These are phyloP conservation scores for Pachyuromys duprasi DNA, from an alignment of 2,797 vertebrate species.

Conservation along the genomic window DNA sequence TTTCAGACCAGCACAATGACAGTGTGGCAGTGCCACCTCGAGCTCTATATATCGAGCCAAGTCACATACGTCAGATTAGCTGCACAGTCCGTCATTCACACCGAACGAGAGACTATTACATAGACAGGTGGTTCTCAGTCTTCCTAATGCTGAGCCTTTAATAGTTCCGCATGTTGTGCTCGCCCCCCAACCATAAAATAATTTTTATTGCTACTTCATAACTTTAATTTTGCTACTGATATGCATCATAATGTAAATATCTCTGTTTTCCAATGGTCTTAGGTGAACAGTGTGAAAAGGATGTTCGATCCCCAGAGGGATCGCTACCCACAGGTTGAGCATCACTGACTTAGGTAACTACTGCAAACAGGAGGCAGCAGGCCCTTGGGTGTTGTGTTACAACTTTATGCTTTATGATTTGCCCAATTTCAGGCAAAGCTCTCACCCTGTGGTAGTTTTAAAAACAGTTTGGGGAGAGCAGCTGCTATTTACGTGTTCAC, in stretches of 20 bases:
- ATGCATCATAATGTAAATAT: no score
- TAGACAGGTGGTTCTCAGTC: background rate
- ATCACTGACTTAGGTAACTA: background rate
- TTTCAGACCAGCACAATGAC: background rate
- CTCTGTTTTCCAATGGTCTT: background rate
- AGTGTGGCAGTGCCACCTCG: background rate
- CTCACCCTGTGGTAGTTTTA: slow-evolving; percentile 54
- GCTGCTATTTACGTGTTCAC: slow-evolving; percentile 78
- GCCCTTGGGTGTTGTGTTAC: slow-evolving; percentile 59
- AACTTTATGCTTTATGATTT: slow-evolving; percentile 50
- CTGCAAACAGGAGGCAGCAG: background rate
- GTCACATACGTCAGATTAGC: background rate
- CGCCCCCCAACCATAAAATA: no score
- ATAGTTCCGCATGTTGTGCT: background rate
- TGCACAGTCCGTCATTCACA: background rate
- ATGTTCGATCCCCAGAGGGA: no score
- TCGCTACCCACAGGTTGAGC: no score
- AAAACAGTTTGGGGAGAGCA: slow-evolving; percentile 73
- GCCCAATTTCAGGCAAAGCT: slow-evolving; percentile 64
- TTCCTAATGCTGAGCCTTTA: background rate
- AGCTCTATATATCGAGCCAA: background rate
- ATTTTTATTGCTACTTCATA: background rate
- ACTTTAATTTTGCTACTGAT: background rate
- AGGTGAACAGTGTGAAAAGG: background rate
- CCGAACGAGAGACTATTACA: background rate